Base-by-base conservation (phyloP, 2,888 invertebrate genomes). In the Geotrupes spiniger region DNA sequence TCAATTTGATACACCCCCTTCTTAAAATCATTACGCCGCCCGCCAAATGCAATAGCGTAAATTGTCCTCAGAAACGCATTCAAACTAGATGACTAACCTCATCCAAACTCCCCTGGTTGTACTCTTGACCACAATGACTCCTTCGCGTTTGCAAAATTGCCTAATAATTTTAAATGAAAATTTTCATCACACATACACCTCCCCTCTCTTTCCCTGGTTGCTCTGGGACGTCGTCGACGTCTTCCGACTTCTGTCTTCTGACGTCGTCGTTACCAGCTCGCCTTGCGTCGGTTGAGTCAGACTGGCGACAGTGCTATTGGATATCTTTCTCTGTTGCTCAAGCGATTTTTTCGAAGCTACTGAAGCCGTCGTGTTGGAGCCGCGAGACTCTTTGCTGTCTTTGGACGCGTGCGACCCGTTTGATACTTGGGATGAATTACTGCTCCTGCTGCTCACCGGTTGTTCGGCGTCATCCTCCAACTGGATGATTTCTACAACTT, bases 131-230 rank as follows among this genome's bases (percentile, higher is more conserved):
- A n/a, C n/a, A n/a, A n/a, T n/a, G n/a, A 21, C 4, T 21, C 21
- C 21, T 4, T 21, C 21, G 21, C 21, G 3, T 21, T 21, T 6
- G 21, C 21, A 21, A 3, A 21, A 21, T 21, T 21, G 21, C 21
- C 21, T 21, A 21, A 21, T 4, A 21, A 21, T 21, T 21, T 6
- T 21, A 21, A 21, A n/a, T n/a, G n/a, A n/a, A n/a, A 21, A 21
- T 4, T 21, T 21, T 5, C 26, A 52, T 76, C 69, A 80, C 46
- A 80, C 80, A 62, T 80, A 80, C 42, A 80, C 80, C 59, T 80
- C 80, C 6, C 77, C 75, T 31, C 79, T 65, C 57, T 79, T 78
- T 5, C 46, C 51, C 36, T 70, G 69, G 2, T 71, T 69, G 8
- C 68, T 72, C 54, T 77, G 71, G 25, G 76, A 71, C 29, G 70